Base-by-base conservation (phyloP, 2,797 vertebrate genomes). In the Poeciliopsis paucimaculata region DNA sequence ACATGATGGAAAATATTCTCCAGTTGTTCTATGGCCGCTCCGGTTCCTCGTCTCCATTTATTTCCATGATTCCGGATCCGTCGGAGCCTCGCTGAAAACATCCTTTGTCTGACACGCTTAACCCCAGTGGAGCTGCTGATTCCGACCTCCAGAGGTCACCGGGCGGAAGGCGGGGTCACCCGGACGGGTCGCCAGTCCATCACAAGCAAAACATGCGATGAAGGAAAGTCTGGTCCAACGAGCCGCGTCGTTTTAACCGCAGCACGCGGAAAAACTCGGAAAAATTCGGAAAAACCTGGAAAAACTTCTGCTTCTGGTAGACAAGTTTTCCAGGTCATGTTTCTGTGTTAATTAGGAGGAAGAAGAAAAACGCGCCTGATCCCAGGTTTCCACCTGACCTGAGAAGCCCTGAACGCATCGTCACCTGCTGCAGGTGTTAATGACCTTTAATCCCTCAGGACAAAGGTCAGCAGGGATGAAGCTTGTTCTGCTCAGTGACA, bases 341-440 rank as follows among this genome's bases (percentile, higher is more conserved):
- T 41, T 41, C 39, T 1, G 12, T n/a, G 39, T 43, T 70, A 43
- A n/a, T 71, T 71, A 71, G 26, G 68, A 71, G 68, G 15, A 45
- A 45, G 26, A 71, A 41, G 5, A 45, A 45, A 43, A 71, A 28
- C 41, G 0, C 12, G 26, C n/a, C 39, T 43, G 39, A 68, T 41
- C 64, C 18, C 36, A 23, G 36, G 20, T 68, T 68, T 68, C 36
- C 64, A 4, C 20, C 31, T 3, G 31, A 55, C 11, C 53, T 4
- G 55, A 60, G 57, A 11, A 26, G 9, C 64, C 36, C 64, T 41
- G 36, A 41, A 68, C 4, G 20, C 64, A 68, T 41, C 68, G 7
- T 36, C 41, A 71, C 68, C 68, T 71, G 68, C 68, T 45, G 41
- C 26, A 71, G 41, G 23, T 71, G 68, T 41, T n/a, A 71, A 71